Evolutionary conservation across 2,888 invertebrate genomes (phyloP).

Genomic region (Plusia festucae): DNA sequence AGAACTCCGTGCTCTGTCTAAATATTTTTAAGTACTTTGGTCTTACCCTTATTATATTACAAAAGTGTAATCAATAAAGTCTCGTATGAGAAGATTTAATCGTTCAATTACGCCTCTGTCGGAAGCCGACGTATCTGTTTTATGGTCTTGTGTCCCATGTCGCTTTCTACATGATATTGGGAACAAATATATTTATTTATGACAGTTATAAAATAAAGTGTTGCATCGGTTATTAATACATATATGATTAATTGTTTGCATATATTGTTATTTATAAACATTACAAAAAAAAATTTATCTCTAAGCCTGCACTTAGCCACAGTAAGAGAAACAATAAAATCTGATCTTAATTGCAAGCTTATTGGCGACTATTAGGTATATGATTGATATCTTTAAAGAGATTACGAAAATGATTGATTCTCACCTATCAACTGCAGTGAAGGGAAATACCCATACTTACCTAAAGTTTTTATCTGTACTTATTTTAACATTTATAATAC

Average conservation of each 20-base stretch:
- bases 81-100: slow-evolving; percentile 63
- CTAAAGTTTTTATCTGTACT: neutral
- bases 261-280: too few species aligned
- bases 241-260: too few species aligned
- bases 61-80: slow-evolving; percentile 67
- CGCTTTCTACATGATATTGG: neutral
- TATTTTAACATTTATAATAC: too few species aligned
- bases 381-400: neutral
- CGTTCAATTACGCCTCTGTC: slow-evolving; percentile 64
- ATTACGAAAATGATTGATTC: neutral
- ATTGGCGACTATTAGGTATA: neutral
- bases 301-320: too few species aligned
- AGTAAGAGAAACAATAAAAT: neutral
- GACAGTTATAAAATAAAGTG: neutral
- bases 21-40: slow-evolving; percentile 15
- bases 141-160: slow-evolving; percentile 24
- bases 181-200: slow-evolving; percentile 6
- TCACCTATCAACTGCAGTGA: neutral
- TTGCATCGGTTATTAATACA: neutral
- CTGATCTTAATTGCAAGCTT: neutral
- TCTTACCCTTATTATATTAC: slow-evolving; percentile 60
- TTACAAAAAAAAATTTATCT: too few species aligned
- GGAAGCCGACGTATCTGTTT: slow-evolving; percentile 49
- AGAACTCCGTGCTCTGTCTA: neutral
- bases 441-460: neutral